A percentile compares a stretch with the other conserved stretches of the same genome.
These are phyloP conservation scores for Porites divaricata DNA, from an alignment of 92 coral and sea anemone genomes.

Conservation along the genomic window DNA sequence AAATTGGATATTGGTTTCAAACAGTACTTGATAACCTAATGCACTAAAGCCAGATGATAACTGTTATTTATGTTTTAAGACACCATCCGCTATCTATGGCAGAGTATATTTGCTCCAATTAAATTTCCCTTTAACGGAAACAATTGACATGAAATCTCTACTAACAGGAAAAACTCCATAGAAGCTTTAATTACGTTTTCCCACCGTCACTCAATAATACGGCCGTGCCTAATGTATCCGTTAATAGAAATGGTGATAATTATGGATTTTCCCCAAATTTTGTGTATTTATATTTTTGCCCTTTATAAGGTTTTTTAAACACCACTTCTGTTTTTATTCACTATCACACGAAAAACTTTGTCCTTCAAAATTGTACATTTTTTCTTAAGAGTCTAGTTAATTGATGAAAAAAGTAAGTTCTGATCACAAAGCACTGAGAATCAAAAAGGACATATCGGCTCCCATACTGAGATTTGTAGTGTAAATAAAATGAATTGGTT, in stretches of 20 bases:
- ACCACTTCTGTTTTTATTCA: background rate
- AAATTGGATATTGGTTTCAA: background rate
- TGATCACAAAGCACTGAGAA: background rate
- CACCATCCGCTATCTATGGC: background rate
- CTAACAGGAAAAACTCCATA: slow-evolving; percentile 19
- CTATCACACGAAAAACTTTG: background rate
- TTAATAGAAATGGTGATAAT: background rate
- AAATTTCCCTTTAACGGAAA: slow-evolving; percentile 4
- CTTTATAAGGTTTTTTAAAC: background rate
- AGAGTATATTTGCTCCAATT: background rate
- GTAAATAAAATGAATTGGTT: background rate
- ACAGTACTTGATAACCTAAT: no score
- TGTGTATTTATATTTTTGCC: background rate
- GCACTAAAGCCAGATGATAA: no score
- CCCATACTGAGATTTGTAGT: background rate
- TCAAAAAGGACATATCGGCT: background rate
- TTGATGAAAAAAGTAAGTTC: no score
- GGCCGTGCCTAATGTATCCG: background rate
- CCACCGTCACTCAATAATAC: background rate
- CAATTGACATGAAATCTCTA: slow-evolving; percentile 1
- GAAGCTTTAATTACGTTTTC: slow-evolving; percentile 11
- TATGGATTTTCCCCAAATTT: background rate
- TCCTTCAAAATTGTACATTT: background rate
- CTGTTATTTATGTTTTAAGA: background rate
- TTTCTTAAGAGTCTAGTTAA: no score